These are phyloP conservation scores for Ceuthmochares aereus DNA, from an alignment of 2,113 vertebrate species.

Conservation along the genomic window DNA sequence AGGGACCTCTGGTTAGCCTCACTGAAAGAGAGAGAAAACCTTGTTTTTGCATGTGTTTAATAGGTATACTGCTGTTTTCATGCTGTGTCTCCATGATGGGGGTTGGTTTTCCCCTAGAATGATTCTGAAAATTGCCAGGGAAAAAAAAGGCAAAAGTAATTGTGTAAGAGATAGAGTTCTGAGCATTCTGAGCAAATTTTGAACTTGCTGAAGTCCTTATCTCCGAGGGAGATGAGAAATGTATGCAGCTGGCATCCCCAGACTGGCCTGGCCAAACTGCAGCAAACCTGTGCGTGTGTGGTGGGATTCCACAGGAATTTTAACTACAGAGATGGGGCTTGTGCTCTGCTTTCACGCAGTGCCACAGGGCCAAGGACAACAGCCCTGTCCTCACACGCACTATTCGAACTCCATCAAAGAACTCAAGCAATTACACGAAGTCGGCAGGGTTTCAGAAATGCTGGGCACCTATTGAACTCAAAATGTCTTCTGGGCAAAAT, in stretches of 20 bases:
- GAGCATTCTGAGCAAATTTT: background rate
- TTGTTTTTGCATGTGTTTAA: background rate
- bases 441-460: background rate
- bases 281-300: background rate
- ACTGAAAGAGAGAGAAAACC: background rate
- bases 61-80: background rate
- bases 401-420: background rate
- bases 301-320: background rate
- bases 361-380: background rate
- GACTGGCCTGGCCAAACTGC: background rate
- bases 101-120: background rate
- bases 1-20: background rate
- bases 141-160: background rate
- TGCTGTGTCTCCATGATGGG: rapidly evolving
- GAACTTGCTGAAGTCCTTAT: background rate
- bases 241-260: background rate
- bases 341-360: background rate
- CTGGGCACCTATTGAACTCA: background rate
- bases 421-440: background rate
- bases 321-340: background rate
- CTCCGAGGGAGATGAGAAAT: background rate
- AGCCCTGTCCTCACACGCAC: background rate
- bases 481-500: background rate
- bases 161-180: background rate
- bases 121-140: background rate